Evolutionary conservation across 2,113 vertebrate genomes (phyloP), one percentile per base, ranked within the genome.

Genomic region (Asarcornis scutulata): DNA sequence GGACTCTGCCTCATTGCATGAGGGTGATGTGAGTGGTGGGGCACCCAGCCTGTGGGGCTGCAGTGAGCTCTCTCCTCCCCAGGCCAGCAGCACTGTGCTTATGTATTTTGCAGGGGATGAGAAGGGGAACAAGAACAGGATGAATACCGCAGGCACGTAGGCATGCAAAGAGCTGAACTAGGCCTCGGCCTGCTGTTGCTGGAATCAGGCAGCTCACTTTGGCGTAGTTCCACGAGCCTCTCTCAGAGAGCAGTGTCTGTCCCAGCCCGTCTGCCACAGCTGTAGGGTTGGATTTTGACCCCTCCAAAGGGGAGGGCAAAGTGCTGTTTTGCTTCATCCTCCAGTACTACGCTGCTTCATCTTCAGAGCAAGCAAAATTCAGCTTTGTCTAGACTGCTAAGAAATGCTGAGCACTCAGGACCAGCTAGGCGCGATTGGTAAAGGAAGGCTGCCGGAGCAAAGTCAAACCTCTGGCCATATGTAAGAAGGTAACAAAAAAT

Each of bases 401-500:
- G 72, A 83, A 90, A 40, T 7, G 55, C 92, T 72, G 79, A 91
- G 40, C 31, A 0, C 7, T 23, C 67, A 40, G 59, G 16, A 88
- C 17, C 0, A 3, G 3, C 14, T 11, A 2, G 1, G 5, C 27
- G 27, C 0, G 0, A 60, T 5, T 32, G 29, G 20, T 48, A 16
- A 40, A 60, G 8, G 0, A 0, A 17, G 82, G 71, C 44, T 48
- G 53, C 48, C 22, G 26, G 93, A 62, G 81, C 81, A 88, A 93
- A 94, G 79, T 81, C 68, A 77, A 42, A 80, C 18, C 56, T 67
- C 69, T 78, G 38, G 23, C 52, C 83, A 0, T 21, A 12, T 0
- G 0, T 71, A 50, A 71, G 52, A 56, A 78, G n/a, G 48, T 42
- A 89, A 67, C 34, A 91, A 52, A 87, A 87, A 75, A 40, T 11